A percentile compares a stretch with the other conserved stretches of the same genome.
Conservation (phyloP, 1,140 invertebrate species). For the Phymastichus coffea region DNA sequence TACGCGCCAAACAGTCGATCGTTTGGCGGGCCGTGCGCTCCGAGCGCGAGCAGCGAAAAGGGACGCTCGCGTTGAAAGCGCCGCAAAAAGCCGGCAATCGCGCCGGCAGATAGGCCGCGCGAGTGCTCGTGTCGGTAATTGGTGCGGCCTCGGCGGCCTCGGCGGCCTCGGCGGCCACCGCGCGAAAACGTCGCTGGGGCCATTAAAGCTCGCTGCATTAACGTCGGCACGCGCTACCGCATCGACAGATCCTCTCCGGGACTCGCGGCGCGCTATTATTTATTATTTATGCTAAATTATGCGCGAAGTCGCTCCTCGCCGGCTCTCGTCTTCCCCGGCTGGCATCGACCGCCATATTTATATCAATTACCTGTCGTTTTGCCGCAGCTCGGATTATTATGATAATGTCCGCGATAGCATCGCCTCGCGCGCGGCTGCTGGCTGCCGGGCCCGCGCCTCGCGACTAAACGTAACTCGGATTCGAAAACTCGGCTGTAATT, state of each 20-base stretch:
- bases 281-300: conserved; percentile 17
- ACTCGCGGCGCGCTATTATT: neutral
- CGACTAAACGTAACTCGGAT: conserved; percentile 54
- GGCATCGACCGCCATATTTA: neutral
- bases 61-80: no score
- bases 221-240: neutral
- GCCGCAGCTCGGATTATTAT: conserved; percentile 23
- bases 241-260: no score
- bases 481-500: conserved; percentile 55
- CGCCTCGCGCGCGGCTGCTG: neutral
- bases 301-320: no score
- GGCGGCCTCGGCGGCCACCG: no score
- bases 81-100: no score
- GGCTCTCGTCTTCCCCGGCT: no score
- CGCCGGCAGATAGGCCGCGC: neutral
- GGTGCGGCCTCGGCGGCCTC: no score
- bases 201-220: conserved; percentile 1
- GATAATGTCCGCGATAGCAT: conserved; percentile 5
- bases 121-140: no score
- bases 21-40: no score
- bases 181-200: neutral
- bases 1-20: no score
- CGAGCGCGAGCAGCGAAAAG: no score
- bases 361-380: conserved; percentile 11
- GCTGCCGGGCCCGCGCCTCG: conserved; percentile 1